Evolutionary conservation across 1,140 invertebrate genomes (phyloP).

Genomic region (Sitodiplosis mosellana): DNA sequence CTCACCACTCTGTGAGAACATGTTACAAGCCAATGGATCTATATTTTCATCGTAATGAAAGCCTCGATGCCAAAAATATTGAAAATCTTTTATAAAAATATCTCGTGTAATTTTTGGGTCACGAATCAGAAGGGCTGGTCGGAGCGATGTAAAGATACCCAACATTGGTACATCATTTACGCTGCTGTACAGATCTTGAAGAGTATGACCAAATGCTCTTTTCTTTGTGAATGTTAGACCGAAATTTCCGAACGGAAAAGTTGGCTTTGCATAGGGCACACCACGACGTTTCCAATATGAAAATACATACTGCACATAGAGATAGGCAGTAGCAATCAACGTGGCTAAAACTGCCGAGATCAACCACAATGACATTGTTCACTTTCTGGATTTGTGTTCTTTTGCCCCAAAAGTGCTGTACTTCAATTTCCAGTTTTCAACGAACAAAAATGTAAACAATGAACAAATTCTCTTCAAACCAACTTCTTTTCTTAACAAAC

Average conservation of each 20-base stretch:
- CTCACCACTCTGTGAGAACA: constrained; percentile 23
- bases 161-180: neutral
- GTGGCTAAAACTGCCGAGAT: neutral
- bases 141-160: neutral
- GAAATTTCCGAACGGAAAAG: constrained; percentile 20
- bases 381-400: too few species aligned
- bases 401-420: too few species aligned
- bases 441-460: too few species aligned
- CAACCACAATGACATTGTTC: neutral
- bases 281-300: constrained; percentile 25
- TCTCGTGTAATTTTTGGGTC: constrained; percentile 1
- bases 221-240: neutral
- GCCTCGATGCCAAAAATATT: constrained; percentile 16
- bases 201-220: neutral
- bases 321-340: constrained; percentile 10
- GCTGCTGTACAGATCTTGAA: neutral
- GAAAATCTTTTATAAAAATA: too few species aligned
- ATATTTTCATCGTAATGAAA: constrained; percentile 12
- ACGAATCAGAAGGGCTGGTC: neutral
- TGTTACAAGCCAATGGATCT: constrained; percentile 13
- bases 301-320: constrained; percentile 23
- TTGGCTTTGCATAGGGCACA: constrained; percentile 24
- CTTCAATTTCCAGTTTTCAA: too few species aligned
- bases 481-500: too few species aligned
- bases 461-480: too few species aligned